Base-by-base conservation (phyloP, 2,888 invertebrate genomes). In the Diaperis boleti region DNA sequence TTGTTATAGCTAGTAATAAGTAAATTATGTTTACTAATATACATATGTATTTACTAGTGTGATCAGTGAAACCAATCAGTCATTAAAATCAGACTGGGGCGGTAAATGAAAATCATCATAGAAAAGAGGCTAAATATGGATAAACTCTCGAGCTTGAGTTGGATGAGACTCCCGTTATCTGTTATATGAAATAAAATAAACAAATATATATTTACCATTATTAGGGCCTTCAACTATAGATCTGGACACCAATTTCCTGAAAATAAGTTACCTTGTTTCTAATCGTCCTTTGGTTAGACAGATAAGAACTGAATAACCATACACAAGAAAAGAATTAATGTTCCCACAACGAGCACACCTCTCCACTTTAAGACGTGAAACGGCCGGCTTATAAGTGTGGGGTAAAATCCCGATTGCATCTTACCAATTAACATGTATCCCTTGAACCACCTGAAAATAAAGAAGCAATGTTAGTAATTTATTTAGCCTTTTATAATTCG, bases 341-440 rank as follows among this genome's bases (percentile, higher is more conserved):
- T 78, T 73, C 78, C 78, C 78, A 78, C 75, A 73, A 72, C 72
- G 73, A 76, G 77, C 76, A 72, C 77, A 77, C 78, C 75, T 31
- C 33, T 69, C 67, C 70, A 72, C 67, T 69, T 70, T 67, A 64
- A 66, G 59, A 68, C 59, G 64, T 62, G 68, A 71, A 73, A 72
- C 56, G 73, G 78, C 75, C 78, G 78, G 78, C 78, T 78, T 78
- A 78, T 65, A 73, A 68, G 72, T 70, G 73, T 77, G 78, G 78
- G 78, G 78, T 78, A 62, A 15, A 39, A 33, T 33, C n/a, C 1
- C 5, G 11, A 4, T 17, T 14, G 14, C 39, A 39, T 3, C 13
- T 14, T 14, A 15, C 7, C 5, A 1, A 20, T 4, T 0, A 18
- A n/a, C 20, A 20, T 42, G 15, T 10, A 18, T 8, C 15, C 17